A percentile compares a stretch with the other conserved stretches of the same genome.
phyloP scores from a whole-genome alignment of 2,113 vertebrate species.

The Oryzias celebensis region DNA sequence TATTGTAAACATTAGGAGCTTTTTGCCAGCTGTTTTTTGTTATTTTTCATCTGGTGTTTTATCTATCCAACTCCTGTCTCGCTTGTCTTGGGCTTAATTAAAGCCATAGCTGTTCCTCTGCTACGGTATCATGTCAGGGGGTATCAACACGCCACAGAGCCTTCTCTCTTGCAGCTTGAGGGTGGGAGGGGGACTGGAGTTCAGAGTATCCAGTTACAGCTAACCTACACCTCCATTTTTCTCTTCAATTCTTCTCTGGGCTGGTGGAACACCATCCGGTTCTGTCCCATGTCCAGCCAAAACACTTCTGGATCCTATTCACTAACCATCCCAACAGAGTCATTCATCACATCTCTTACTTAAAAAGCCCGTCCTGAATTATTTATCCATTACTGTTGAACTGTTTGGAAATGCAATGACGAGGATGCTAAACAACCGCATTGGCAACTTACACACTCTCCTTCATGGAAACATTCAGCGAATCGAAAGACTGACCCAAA shows the following conservation, averaged over 20 bases:
- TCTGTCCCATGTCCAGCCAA: constrained; percentile 33
- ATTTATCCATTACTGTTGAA: constrained; percentile 60
- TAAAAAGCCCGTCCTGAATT: constrained; percentile 54
- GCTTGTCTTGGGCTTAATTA: constrained; percentile 64
- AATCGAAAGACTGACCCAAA: constrained; percentile 24
- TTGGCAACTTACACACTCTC: neutral
- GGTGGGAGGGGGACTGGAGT: constrained; percentile 13
- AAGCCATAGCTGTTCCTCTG: constrained; percentile 60
- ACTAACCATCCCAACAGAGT: neutral
- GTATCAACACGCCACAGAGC: constrained; percentile 67
- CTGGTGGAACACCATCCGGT: constrained; percentile 19
- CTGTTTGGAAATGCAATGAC: constrained; percentile 49
- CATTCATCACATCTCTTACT: constrained; percentile 46
- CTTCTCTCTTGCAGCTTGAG: constrained; percentile 29
- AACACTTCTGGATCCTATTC: constrained; percentile 33
- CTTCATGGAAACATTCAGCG: constrained; percentile 26
- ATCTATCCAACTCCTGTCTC: constrained; percentile 53
- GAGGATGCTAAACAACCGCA: constrained; percentile 28
- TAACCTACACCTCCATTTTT: constrained; percentile 59
- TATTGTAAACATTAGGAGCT: constrained; percentile 31
- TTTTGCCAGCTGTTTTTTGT: constrained; percentile 37
- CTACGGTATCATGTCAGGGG: constrained; percentile 66
- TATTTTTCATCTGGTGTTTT: constrained; percentile 14
- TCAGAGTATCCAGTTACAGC: constrained; percentile 61
- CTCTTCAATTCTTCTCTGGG: constrained; percentile 41